A percentile compares a stretch with the other conserved stretches of the same genome.
phyloP scores from a whole-genome alignment of 2,113 vertebrate genomes.

The Spermophilus dauricus region DNA sequence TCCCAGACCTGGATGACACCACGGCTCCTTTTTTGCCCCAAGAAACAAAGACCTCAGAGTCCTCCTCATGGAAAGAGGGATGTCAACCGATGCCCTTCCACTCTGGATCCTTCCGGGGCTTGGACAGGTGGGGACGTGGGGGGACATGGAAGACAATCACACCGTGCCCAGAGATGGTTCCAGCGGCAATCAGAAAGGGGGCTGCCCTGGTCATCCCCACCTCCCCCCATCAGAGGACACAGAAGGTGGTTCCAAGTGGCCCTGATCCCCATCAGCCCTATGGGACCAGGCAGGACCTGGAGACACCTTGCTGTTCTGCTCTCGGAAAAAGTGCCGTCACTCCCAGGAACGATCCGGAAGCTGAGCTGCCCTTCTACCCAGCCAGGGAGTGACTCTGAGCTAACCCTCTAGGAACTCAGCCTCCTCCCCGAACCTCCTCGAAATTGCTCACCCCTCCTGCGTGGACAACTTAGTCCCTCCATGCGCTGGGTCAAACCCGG shows the following conservation, averaged over 20 bases:
- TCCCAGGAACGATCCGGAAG: no score
- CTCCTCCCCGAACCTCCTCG: no score
- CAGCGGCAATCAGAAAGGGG: not conserved
- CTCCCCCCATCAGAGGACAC: not conserved
- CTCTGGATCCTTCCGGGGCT: not conserved
- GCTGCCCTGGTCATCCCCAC: not conserved
- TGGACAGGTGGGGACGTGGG: not conserved
- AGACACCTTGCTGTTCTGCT: not conserved
- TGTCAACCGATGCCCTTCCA: not conserved
- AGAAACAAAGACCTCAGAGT: conserved; percentile 71
- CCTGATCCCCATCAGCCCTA: not conserved
- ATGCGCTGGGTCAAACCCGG: not conserved
- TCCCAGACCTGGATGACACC: not conserved
- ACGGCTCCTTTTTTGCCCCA: not conserved
- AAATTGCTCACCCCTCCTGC: no score
- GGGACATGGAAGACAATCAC: not conserved
- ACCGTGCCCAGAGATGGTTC: not conserved
- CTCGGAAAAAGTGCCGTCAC: not conserved
- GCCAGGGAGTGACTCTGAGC: not conserved
- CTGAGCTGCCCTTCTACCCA: not conserved
- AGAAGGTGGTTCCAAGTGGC: not conserved
- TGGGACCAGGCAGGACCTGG: not conserved
- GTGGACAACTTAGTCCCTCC: no score
- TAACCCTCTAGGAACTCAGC: not conserved
- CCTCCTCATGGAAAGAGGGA: no score